A percentile compares a stretch with the other conserved stretches of the same genome.
Evolutionary conservation across 2,888 invertebrate species (phyloP).

Genomic region (Prosopocoilus inquinatus): DNA sequence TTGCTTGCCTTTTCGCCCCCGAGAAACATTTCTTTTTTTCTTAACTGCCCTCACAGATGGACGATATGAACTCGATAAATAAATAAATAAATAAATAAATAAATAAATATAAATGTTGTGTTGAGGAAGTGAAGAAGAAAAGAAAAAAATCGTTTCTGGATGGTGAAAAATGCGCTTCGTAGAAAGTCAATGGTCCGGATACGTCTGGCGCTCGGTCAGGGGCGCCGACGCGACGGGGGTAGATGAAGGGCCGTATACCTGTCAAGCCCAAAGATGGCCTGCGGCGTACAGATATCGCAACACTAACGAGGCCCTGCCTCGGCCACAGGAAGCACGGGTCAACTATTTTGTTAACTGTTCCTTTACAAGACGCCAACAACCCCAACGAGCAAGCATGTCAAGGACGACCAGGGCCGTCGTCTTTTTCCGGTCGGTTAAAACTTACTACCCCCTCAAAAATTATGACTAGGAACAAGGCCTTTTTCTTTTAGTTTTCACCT

Average conservation of each 20-base stretch:
- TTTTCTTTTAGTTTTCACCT: too few relatives aligned
- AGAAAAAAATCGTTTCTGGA: background rate
- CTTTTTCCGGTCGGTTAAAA: too few relatives aligned
- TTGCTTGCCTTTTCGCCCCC: too few relatives aligned
- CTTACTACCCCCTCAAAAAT: too few relatives aligned
- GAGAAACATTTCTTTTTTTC: too few relatives aligned
- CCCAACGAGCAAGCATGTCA: background rate
- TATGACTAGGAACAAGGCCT: too few relatives aligned
- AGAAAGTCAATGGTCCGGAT: conserved; percentile 11
- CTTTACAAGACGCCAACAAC: background rate
- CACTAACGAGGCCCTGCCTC: conserved; percentile 27
- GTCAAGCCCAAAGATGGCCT: conserved; percentile 27
- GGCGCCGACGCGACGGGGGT: conserved; percentile 26
- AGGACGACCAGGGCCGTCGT: too few relatives aligned
- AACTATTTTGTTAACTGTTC: conserved; percentile 11
- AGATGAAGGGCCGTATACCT: conserved; percentile 28
- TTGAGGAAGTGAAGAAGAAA: background rate
- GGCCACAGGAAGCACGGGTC: conserved; percentile 18
- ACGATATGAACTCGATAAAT: too few relatives aligned
- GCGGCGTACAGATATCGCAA: conserved; percentile 25
- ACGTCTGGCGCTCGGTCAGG: conserved; percentile 15
- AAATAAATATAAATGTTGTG: too few relatives aligned
- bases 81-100: too few relatives aligned
- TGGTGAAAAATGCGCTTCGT: background rate
- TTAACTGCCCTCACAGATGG: too few relatives aligned